A percentile compares a stretch with the other conserved stretches of the same genome.
phyloP scores from a whole-genome alignment of 2,113 vertebrate genomes.

The Sorex araneus region DNA sequence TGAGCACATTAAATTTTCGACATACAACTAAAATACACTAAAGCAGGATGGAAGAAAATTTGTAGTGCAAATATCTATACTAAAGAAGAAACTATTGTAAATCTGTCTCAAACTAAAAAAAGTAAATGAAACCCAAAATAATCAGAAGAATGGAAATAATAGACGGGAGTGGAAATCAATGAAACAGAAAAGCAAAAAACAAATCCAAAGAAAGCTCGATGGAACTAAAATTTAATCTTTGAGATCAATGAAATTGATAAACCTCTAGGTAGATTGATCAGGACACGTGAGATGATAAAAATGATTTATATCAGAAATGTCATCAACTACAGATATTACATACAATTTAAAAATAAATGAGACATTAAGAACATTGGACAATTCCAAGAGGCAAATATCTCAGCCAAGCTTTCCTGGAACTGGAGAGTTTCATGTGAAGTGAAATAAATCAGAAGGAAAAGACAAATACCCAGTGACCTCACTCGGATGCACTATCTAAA shows the following conservation, averaged over 20 bases:
- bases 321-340: not conserved
- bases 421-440: no score
- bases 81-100: constrained; percentile 5
- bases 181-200: not conserved
- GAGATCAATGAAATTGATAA: not conserved
- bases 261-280: not conserved
- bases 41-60: not conserved
- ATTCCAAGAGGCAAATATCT: constrained; percentile 4
- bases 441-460: no score
- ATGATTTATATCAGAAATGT: not conserved
- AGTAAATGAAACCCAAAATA: not conserved
- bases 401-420: not conserved
- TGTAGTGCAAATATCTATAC: not conserved
- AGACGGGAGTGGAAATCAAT: not conserved
- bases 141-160: not conserved
- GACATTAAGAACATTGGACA: not conserved
- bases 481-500: no score
- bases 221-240: not conserved
- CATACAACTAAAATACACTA: not conserved
- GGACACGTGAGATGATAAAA: no score
- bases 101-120: constrained; percentile 6
- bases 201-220: not conserved
- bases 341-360: not conserved
- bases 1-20: not conserved
- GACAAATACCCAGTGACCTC: no score